phyloP scores from a whole-genome alignment of 1,140 invertebrate genomes.

The Eulimnadia texana region DNA sequence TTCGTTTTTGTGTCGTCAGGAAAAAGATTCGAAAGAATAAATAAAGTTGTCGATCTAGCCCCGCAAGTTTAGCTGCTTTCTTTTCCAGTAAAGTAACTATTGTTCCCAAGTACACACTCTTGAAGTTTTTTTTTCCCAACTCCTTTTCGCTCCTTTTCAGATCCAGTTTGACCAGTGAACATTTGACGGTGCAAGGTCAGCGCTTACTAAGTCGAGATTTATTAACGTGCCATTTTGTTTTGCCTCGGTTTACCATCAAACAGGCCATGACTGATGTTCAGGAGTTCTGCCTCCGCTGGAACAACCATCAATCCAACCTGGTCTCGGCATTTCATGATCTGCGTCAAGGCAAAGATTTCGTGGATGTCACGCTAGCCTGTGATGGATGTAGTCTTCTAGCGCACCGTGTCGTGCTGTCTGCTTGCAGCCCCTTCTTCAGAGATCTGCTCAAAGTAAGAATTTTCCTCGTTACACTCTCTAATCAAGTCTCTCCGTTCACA shows the following conservation, averaged over 20 bases:
- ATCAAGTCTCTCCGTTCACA: no score
- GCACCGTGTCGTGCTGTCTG: conserved; percentile 65
- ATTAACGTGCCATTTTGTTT: no score
- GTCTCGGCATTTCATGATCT: conserved; percentile 82
- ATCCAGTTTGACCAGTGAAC: background rate
- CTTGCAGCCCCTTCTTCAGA: conserved; percentile 66
- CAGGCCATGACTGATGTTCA: conserved; percentile 44
- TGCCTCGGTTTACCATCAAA: background rate
- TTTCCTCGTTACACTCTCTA: no score
- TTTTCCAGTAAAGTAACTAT: background rate
- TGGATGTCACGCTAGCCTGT: conserved; percentile 82
- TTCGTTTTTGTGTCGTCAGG: no score
- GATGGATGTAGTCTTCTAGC: conserved; percentile 82
- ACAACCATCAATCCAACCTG: conserved; percentile 82
- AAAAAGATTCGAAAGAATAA: no score
- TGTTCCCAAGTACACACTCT: background rate
- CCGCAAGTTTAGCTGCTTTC: background rate
- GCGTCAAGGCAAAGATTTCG: conserved; percentile 72
- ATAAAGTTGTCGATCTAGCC: background rate
- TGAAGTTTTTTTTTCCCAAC: no score
- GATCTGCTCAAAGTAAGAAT: conserved; percentile 14
- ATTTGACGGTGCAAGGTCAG: background rate
- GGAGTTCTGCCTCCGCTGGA: conserved; percentile 87
- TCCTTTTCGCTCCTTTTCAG: no score
- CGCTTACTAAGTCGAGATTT: no score